Percentiles rank a stretch among this genome's conserved stretches.
These are phyloP conservation scores for Oscheius myriophilus DNA, from an alignment of 2,888 invertebrate species.

Conservation along the genomic window DNA sequence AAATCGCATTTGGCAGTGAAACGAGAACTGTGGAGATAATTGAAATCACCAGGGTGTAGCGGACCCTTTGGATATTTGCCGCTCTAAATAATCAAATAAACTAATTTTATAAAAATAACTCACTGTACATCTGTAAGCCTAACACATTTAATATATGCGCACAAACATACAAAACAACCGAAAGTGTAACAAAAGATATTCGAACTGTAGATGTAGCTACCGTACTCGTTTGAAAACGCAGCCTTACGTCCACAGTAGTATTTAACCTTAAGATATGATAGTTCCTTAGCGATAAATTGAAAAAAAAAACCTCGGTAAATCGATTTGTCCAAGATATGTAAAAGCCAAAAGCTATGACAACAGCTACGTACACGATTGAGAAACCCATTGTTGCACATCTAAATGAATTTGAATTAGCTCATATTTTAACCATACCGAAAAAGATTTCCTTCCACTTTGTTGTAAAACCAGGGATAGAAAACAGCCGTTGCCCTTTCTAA, in stretches of 20 bases:
- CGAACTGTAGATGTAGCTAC: slow-evolving; percentile 20
- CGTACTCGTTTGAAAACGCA: slow-evolving; percentile 41
- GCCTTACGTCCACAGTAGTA: slow-evolving; percentile 59
- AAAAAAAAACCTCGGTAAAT: not conserved
- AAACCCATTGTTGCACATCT: slow-evolving; percentile 11
- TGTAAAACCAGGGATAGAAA: slow-evolving; percentile 44
- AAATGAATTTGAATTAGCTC: not conserved
- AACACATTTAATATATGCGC: slow-evolving; percentile 11
- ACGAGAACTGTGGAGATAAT: slow-evolving; percentile 52
- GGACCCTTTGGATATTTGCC: slow-evolving; percentile 2
- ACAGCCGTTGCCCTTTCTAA: slow-evolving; percentile 43
- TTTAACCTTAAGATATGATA: slow-evolving; percentile 22
- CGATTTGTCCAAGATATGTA: not conserved
- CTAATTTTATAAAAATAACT: slow-evolving; percentile 9
- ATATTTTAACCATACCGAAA: not conserved
- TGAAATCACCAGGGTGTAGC: slow-evolving; percentile 43
- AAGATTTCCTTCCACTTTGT: slow-evolving; percentile 24
- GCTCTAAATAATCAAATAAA: not conserved
- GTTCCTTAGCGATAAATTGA: not conserved
- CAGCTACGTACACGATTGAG: slow-evolving; percentile 15
- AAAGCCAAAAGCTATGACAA: slow-evolving; percentile 12
- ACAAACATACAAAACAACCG: slow-evolving; percentile 11
- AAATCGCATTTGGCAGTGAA: slow-evolving; percentile 54
- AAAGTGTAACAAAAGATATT: slow-evolving; percentile 28
- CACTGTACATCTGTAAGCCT: slow-evolving; percentile 9